Evolutionary conservation across 2,888 invertebrate genomes (phyloP), one percentile per base, ranked within the genome.

Genomic region (Saturnia pavonia): DNA sequence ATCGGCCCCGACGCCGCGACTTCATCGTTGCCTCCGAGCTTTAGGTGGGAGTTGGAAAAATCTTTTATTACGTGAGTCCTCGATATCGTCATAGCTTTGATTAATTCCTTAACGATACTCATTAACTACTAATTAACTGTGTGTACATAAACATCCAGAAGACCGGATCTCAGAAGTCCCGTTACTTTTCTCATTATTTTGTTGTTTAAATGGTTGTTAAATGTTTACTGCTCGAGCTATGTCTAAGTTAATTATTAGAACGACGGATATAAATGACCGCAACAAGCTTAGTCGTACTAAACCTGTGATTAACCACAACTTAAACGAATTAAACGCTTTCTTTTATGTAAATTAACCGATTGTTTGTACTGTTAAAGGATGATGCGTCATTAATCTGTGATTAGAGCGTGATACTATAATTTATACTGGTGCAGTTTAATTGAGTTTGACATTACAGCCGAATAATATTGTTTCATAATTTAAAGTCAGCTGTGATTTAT

Each of bases 11-110:
- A 81, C 90, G 7, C 93, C 95, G 68, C 92, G 95, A 43, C 88
- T 95, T 77, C 96, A 96, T 88, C 96, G 96, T 87, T 97, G 96
- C 87, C 96, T 96, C 77, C 95, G 95, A 80, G 96, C 95, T 74
- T 95, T 97, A 80, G 96, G 96, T 84, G 96, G 96, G 77, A 96
- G 96, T 91, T 97, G 97, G 97, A 96, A 96, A 91, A 97, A 97
- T 91, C 95, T 97, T 77, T 94, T 96, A 85, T 95, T 96, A 94
- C 94, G 97, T 97, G 95, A 96, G 97, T 96, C 83, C 73, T 73
- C 74, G 83, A 77, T 82, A 85, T 79, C 86, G 82, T 81, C 81
- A 77, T 80, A 82, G 82, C 84, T 85, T 82, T 72, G 68, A 73
- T 74, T 78, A 76, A 78, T 79, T 76, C 74, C 73, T 67, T 75